Conservation (phyloP, 1,140 invertebrate genomes). For the Trichoplusia ni region DNA sequence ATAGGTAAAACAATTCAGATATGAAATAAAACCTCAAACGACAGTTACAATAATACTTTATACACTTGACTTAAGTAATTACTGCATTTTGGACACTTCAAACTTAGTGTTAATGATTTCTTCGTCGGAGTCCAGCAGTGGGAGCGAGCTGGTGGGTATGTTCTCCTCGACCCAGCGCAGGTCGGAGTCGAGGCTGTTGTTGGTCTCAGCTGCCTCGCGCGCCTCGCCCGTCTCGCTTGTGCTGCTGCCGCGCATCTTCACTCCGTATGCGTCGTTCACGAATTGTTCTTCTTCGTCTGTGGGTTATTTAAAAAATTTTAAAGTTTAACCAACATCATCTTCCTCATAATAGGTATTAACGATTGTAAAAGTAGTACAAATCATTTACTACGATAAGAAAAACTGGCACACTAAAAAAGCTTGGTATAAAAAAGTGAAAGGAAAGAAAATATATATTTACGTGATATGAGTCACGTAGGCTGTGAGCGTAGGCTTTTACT, state of each 20-base stretch:
- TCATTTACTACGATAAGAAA: no score
- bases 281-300: constrained; percentile 89
- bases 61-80: constrained; percentile 48
- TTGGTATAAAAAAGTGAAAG: no score
- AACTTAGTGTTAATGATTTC: constrained; percentile 94
- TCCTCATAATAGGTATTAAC: no score
- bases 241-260: constrained; percentile 86
- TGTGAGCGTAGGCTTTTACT: no score
- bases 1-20: background rate
- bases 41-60: constrained; percentile 56
- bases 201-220: constrained; percentile 31
- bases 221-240: constrained; percentile 49
- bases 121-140: constrained; percentile 94
- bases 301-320: no score
- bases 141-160: constrained; percentile 90
- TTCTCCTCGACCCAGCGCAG: constrained; percentile 96
- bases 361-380: no score
- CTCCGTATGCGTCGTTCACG: constrained; percentile 92
- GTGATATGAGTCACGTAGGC: no score
- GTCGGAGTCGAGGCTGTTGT: constrained; percentile 86
- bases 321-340: no score
- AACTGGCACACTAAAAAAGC: no score
- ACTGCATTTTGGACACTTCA: constrained; percentile 96
- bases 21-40: constrained; percentile 48
- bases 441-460: no score